A percentile compares a stretch with the other conserved stretches of the same genome.
Conservation (phyloP, 2,888 invertebrate genomes). For the Cylindroiulus punctatus region DNA sequence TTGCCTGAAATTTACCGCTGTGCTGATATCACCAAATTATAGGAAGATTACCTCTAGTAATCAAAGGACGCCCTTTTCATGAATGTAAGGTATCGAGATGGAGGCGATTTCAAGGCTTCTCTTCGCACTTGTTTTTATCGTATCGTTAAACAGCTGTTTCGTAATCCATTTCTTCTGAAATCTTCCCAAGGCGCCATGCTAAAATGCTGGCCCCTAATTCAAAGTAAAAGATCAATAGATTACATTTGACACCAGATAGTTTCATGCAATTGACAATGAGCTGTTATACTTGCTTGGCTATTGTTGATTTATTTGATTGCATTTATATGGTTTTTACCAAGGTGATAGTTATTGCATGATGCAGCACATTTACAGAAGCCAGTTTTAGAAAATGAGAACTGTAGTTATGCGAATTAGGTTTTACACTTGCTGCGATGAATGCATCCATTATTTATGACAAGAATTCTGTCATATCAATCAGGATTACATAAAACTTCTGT, state of each 20-base stretch:
- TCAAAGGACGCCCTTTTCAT: neutral
- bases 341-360: neutral
- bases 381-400: neutral
- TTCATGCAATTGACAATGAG: neutral
- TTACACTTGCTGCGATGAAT: no score
- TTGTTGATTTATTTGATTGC: neutral
- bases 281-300: neutral
- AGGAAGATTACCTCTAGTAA: neutral
- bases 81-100: neutral
- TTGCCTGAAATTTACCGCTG: no score
- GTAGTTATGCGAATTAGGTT: no score
- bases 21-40: neutral
- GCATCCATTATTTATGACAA: no score
- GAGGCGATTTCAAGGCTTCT: neutral
- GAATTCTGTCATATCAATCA: no score
- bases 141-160: conserved; percentile 56
- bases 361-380: neutral
- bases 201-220: conserved; percentile 54
- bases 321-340: neutral
- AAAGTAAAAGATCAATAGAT: conserved; percentile 12
- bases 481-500: no score
- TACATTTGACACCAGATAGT: neutral
- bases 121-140: neutral
- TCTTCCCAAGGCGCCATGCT: conserved; percentile 57
- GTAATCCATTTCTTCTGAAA: conserved; percentile 57